Evolutionary conservation across 2,797 vertebrate genomes (phyloP), one percentile per base, ranked within the genome.

Genomic region (Sebastes kiyomatsui): DNA sequence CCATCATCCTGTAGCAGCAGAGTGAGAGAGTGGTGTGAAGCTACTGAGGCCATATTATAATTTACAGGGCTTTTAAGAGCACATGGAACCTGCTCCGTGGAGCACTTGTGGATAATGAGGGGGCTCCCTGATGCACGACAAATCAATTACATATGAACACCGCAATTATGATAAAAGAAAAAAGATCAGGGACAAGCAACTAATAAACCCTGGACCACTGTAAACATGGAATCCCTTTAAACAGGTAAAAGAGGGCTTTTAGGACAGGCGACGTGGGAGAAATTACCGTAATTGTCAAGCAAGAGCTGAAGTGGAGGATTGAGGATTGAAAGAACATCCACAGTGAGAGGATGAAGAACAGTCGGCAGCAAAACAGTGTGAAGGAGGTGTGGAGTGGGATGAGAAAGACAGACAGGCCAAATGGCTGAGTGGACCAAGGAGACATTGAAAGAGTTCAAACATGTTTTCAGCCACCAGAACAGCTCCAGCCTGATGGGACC

Each of bases 341-440:
- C 74, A 84, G 90, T 66, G 77, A 87, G 87, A 94, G 80, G 84
- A 88, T 75, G 82, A 87, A 91, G 86, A 84, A 89, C 90, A 91
- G 89, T 90, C 84, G 83, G 87, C 73, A 84, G 87, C 72, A 82
- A 77, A 90, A 90, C 80, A 83, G 88, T 92, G 90, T 91, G 93
- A 94, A 90, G 90, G 93, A 93, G 92, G 93, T 93, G 93, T 93
- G 82, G 91, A 88, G 92, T 93, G 93, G 91, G 92, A 94, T 86
- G 91, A 92, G 84, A 90, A 85, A 89, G 89, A 86, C 83, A 86
- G 75, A 72, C 68, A 76, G 83, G 89, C 90, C 90, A 92, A 92
- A 93, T 92, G 89, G 87, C 84, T 86, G 87, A 85, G 80, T 68
- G 84, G 82, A 90, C 80, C 49, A 67, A 73, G 33, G 66, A 83